These are phyloP conservation scores for Psephotus haematonotus DNA, from an alignment of 2,113 vertebrate species.

Conservation along the genomic window DNA sequence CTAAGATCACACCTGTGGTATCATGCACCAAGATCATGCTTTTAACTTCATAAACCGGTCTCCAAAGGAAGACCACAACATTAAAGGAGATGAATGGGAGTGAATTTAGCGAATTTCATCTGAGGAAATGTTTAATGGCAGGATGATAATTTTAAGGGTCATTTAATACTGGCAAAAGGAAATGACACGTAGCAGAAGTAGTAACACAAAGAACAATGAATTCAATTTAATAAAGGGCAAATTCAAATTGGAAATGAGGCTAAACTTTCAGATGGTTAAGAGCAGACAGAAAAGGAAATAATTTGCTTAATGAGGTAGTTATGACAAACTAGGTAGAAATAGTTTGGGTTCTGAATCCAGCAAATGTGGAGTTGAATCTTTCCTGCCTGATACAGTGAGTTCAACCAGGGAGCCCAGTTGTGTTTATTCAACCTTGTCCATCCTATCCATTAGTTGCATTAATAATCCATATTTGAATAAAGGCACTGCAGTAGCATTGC, in stretches of 20 bases:
- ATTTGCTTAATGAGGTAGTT: slow-evolving; percentile 56
- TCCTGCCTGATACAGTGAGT: neutral
- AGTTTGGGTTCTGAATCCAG: neutral
- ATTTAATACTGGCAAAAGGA: slow-evolving; percentile 36
- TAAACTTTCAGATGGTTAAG: slow-evolving; percentile 20
- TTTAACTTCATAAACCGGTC: neutral
- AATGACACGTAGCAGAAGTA: slow-evolving; percentile 37
- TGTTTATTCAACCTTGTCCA: neutral
- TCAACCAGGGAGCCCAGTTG: accelerated
- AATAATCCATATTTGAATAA: neutral
- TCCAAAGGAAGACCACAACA: neutral
- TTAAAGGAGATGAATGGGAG: neutral
- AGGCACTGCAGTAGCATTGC: neutral
- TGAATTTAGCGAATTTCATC: neutral
- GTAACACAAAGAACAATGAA: slow-evolving; percentile 32
- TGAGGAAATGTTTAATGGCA: slow-evolving; percentile 25
- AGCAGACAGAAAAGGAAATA: neutral
- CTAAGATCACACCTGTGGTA: neutral
- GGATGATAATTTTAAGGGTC: slow-evolving; percentile 35
- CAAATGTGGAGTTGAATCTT: neutral
- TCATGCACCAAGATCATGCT: neutral
- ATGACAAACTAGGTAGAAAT: slow-evolving; percentile 1
- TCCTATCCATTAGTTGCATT: neutral
- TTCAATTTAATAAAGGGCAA: slow-evolving; percentile 55
- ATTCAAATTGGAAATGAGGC: slow-evolving; percentile 47